Conservation (phyloP, 2,113 vertebrate species). For the Bucco capensis region DNA sequence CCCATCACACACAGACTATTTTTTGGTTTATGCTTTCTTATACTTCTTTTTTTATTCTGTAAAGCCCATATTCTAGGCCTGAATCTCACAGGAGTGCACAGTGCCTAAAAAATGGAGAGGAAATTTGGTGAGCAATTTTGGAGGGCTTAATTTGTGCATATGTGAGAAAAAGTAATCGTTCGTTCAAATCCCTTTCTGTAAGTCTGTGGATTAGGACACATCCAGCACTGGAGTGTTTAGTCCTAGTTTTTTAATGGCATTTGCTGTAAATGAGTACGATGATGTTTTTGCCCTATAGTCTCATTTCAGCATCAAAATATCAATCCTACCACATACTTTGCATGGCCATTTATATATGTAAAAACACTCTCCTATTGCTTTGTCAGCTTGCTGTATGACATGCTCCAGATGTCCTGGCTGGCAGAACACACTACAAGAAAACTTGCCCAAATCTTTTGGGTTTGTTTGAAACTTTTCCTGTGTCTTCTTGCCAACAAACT, state of each 20-base stretch:
- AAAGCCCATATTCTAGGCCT: background rate
- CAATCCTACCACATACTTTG: background rate
- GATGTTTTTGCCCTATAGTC: background rate
- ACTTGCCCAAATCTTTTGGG: background rate
- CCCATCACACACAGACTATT: background rate
- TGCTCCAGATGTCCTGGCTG: background rate
- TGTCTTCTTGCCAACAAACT: background rate
- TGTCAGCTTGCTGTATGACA: background rate
- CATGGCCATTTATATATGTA: background rate
- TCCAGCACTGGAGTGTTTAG: background rate
- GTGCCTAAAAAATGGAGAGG: background rate
- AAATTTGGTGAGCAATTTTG: background rate
- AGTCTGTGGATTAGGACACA: background rate
- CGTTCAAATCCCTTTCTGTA: background rate
- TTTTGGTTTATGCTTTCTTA: background rate
- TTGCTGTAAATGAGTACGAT: background rate
- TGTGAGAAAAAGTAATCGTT: background rate
- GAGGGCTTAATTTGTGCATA: background rate
- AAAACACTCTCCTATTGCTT: background rate
- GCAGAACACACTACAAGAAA: background rate
- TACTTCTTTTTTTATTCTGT: background rate
- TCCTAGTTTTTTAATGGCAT: background rate
- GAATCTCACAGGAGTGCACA: background rate
- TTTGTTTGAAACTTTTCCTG: background rate
- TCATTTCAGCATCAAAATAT: background rate